Conservation (phyloP, 2,888 invertebrate genomes). For the Torymus texanus region DNA sequence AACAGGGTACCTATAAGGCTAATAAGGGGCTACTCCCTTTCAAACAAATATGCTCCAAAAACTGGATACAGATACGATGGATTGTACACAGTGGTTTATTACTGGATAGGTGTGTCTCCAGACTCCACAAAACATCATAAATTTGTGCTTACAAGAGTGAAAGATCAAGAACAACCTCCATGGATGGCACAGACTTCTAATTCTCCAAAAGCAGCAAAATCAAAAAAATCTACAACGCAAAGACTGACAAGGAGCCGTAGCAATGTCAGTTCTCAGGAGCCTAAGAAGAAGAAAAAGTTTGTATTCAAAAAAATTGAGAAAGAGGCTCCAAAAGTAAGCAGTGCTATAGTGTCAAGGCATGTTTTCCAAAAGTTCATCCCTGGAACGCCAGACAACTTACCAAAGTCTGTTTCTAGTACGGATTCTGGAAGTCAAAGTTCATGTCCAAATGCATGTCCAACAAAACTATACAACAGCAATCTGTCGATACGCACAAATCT, state of each 20-base stretch:
- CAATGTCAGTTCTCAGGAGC: conserved; percentile 29
- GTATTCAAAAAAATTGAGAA: conserved; percentile 42
- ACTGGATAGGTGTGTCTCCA: conserved; percentile 67
- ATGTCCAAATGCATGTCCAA: conserved; percentile 45
- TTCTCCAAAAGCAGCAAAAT: conserved; percentile 19
- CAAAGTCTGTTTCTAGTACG: conserved; percentile 26
- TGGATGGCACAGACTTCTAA: conserved; percentile 57
- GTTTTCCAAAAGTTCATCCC: conserved; percentile 60
- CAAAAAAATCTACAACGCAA: conserved; percentile 24
- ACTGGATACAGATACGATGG: conserved; percentile 72
- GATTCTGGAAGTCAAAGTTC: conserved; percentile 34
- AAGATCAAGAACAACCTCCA: conserved; percentile 63
- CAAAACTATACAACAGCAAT: conserved; percentile 68
- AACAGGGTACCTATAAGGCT: conserved; percentile 69
- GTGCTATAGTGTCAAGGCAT: conserved; percentile 63
- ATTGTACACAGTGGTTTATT: conserved; percentile 66
- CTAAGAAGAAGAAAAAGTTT: conserved; percentile 47
- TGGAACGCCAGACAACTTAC: conserved; percentile 50
- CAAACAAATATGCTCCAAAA: conserved; percentile 69
- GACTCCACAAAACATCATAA: conserved; percentile 64
- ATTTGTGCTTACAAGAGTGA: conserved; percentile 66
- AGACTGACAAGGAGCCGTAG: conserved; percentile 50
- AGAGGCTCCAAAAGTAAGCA: conserved; percentile 51
- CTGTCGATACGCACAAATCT: conserved; percentile 71
- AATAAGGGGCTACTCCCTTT: conserved; percentile 68